Conservation (phyloP, 1,140 invertebrate species). For the Nasonia giraulti region DNA sequence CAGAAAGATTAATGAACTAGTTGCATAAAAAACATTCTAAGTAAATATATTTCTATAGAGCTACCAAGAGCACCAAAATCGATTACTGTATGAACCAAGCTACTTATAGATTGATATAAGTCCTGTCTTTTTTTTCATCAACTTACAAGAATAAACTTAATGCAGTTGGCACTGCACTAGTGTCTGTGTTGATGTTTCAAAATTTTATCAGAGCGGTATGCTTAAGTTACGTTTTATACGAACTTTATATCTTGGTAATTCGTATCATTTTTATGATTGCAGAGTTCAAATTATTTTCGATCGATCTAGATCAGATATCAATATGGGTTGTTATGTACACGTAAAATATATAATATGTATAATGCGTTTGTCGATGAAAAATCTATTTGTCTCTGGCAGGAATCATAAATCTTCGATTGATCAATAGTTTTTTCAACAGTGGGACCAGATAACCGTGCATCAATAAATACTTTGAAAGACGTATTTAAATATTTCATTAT, state of each 20-base stretch:
- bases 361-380: constrained; percentile 47
- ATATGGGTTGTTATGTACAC: constrained; percentile 44
- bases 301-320: constrained; percentile 32
- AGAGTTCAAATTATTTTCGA: constrained; percentile 49
- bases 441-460: neutral
- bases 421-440: constrained; percentile 28
- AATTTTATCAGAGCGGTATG: constrained; percentile 41
- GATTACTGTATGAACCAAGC: constrained; percentile 29
- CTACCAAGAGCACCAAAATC: constrained; percentile 51
- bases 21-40: constrained; percentile 37
- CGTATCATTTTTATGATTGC: constrained; percentile 37
- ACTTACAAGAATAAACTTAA: constrained; percentile 40
- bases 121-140: constrained; percentile 3
- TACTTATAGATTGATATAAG: constrained; percentile 31
- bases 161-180: constrained; percentile 26
- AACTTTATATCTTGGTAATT: constrained; percentile 41
- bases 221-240: constrained; percentile 24
- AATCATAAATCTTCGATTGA: constrained; percentile 49
- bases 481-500: neutral
- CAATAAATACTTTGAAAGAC: constrained; percentile 34
- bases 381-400: constrained; percentile 50
- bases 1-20: constrained; percentile 20
- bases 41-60: constrained; percentile 44
- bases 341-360: constrained; percentile 40
- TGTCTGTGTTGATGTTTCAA: constrained; percentile 40